These are phyloP conservation scores for Panzeria rudis DNA, from an alignment of 2,888 invertebrate species.

Conservation along the genomic window DNA sequence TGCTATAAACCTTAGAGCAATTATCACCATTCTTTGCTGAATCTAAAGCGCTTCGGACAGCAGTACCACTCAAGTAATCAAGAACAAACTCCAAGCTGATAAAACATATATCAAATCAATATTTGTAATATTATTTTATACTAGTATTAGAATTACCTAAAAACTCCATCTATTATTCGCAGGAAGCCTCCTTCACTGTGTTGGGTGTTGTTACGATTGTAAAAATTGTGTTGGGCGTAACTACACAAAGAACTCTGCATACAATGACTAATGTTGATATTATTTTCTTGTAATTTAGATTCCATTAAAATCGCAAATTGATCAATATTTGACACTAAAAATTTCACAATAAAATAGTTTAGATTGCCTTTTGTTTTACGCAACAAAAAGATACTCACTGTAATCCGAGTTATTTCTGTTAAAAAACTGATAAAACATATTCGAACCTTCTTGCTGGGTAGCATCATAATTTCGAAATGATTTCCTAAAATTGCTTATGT, in stretches of 20 bases:
- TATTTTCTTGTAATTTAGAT: slow-evolving; percentile 85
- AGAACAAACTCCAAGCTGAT: slow-evolving; percentile 81
- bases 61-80: slow-evolving; percentile 84
- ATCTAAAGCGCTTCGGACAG: slow-evolving; percentile 85
- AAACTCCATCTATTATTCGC: slow-evolving; percentile 84
- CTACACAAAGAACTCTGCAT: slow-evolving; percentile 86
- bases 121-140: neutral
- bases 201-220: slow-evolving; percentile 3
- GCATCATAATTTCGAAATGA: slow-evolving; percentile 46
- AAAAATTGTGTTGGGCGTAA: slow-evolving; percentile 83
- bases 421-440: slow-evolving; percentile 15
- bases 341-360: neutral
- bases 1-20: slow-evolving; percentile 84
- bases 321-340: slow-evolving; percentile 76
- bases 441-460: neutral
- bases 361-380: neutral
- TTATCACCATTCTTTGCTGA: slow-evolving; percentile 80
- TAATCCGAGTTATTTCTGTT: slow-evolving; percentile 21
- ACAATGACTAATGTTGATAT: slow-evolving; percentile 87
- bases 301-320: slow-evolving; percentile 84
- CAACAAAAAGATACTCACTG: slow-evolving; percentile 23
- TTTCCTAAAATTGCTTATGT: slow-evolving; percentile 60
- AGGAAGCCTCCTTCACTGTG: slow-evolving; percentile 83
- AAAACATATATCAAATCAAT: neutral
- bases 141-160: slow-evolving; percentile 79